These are phyloP conservation scores for Boloria euphrosyne DNA, from an alignment of 2,888 invertebrate species.

Conservation along the genomic window DNA sequence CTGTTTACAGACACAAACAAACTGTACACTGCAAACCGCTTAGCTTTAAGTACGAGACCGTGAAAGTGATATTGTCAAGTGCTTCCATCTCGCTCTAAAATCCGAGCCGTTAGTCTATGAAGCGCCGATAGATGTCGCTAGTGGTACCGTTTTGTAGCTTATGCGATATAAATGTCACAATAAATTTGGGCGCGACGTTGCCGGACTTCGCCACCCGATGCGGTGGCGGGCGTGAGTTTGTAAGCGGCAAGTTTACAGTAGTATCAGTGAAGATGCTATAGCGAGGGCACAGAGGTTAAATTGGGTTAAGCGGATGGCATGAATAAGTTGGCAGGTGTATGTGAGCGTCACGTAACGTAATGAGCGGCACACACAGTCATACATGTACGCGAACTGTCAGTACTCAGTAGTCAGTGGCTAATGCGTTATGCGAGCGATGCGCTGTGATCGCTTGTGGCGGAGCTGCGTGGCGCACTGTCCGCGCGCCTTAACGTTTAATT, in stretches of 20 bases:
- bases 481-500: slow-evolving; percentile 74
- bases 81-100: slow-evolving; percentile 70
- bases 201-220: slow-evolving; percentile 78
- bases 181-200: slow-evolving; percentile 80
- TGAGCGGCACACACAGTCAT: slow-evolving; percentile 64
- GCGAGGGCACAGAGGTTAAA: slow-evolving; percentile 50
- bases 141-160: slow-evolving; percentile 59
- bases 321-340: slow-evolving; percentile 62
- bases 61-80: slow-evolving; percentile 82
- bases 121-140: slow-evolving; percentile 73
- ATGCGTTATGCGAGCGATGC: slow-evolving; percentile 80
- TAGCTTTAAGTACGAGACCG: slow-evolving; percentile 81
- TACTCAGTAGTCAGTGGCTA: slow-evolving; percentile 72
- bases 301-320: slow-evolving; percentile 51
- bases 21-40: slow-evolving; percentile 82
- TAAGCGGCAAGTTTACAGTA: slow-evolving; percentile 58
- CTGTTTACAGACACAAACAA: slow-evolving; percentile 83
- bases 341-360: slow-evolving; percentile 79
- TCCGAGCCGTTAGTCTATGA: slow-evolving; percentile 62
- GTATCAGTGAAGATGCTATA: slow-evolving; percentile 52
- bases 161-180: slow-evolving; percentile 75
- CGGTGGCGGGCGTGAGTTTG: slow-evolving; percentile 71
- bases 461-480: slow-evolving; percentile 56
- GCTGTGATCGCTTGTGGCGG: slow-evolving; percentile 72
- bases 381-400: slow-evolving; percentile 73